Evolutionary conservation across 2,888 invertebrate genomes (phyloP).

Genomic region (Agrypnus murinus): DNA sequence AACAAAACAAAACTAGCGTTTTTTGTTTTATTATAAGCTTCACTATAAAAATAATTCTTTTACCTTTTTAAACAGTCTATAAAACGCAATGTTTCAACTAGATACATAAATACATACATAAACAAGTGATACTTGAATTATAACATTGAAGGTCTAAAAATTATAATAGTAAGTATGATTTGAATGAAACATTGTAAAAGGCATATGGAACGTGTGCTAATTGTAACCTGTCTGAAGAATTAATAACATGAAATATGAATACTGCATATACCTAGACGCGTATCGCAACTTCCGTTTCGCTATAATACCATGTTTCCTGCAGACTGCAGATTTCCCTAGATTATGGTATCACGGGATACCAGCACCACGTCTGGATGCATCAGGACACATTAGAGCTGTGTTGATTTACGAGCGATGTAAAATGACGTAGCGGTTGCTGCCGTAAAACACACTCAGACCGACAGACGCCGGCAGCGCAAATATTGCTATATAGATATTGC

Average conservation of each 20-base stretch:
- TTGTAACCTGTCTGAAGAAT: conserved; percentile 23
- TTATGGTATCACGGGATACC: conserved; percentile 37
- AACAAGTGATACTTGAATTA: no score
- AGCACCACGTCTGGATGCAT: conserved; percentile 46
- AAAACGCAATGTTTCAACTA: no score
- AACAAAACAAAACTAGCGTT: no score
- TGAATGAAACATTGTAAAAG: conserved; percentile 20
- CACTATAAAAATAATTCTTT: no score
- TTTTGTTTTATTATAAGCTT: no score
- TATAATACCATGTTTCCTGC: conserved; percentile 45
- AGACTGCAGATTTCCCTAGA: conserved; percentile 45
- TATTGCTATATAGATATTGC: conserved; percentile 50
- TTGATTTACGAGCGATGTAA: conserved; percentile 52
- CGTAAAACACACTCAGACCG: conserved; percentile 53
- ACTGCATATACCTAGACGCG: neutral
- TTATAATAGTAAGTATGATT: neutral
- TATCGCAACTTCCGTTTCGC: conserved; percentile 28
- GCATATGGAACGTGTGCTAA: conserved; percentile 7
- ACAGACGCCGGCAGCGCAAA: conserved; percentile 51
- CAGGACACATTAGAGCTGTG: conserved; percentile 51
- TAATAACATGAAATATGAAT: conserved; percentile 14
- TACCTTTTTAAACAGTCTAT: no score
- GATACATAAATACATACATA: no score
- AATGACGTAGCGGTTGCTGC: conserved; percentile 52
- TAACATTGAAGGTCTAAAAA: no score